Percentiles rank a stretch among this genome's conserved stretches.
Evolutionary conservation across 1,140 invertebrate species (phyloP).

Genomic region (Anastatus disparis): DNA sequence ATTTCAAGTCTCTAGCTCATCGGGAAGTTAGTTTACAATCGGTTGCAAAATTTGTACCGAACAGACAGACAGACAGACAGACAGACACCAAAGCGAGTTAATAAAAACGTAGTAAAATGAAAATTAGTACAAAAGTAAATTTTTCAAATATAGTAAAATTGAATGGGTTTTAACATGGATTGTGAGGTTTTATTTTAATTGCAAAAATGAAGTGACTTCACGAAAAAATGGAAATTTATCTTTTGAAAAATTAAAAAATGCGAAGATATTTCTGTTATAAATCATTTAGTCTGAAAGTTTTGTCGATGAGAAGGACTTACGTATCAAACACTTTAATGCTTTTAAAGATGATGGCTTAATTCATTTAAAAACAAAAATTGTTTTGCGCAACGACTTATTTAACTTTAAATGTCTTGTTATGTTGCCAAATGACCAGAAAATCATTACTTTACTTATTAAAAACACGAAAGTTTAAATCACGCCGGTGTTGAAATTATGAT

Average conservation of each 20-base stretch:
- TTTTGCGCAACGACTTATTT: constrained; percentile 37
- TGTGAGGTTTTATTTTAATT: no score
- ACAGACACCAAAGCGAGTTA: no score
- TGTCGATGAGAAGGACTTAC: constrained; percentile 43
- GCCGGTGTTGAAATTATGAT: no score
- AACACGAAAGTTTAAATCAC: background rate
- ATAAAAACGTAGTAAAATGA: no score
- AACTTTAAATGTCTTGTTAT: constrained; percentile 46
- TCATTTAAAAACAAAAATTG: no score
- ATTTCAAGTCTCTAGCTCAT: no score
- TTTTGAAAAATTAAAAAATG: constrained; percentile 44
- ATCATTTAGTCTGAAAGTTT: constrained; percentile 44
- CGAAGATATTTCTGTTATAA: constrained; percentile 43
- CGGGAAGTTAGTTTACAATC: no score
- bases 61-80: no score
- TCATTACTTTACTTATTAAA: background rate
- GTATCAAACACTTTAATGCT: constrained; percentile 32
- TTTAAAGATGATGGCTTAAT: no score
- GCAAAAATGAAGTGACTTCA: background rate
- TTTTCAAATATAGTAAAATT: no score
- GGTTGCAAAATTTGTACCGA: no score
- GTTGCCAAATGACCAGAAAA: constrained; percentile 34
- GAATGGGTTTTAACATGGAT: no score
- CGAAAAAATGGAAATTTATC: constrained; percentile 43
- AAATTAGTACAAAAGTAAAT: constrained; percentile 5